phyloP scores from a whole-genome alignment of 2,113 vertebrate genomes.

The Notothenia rossii region DNA sequence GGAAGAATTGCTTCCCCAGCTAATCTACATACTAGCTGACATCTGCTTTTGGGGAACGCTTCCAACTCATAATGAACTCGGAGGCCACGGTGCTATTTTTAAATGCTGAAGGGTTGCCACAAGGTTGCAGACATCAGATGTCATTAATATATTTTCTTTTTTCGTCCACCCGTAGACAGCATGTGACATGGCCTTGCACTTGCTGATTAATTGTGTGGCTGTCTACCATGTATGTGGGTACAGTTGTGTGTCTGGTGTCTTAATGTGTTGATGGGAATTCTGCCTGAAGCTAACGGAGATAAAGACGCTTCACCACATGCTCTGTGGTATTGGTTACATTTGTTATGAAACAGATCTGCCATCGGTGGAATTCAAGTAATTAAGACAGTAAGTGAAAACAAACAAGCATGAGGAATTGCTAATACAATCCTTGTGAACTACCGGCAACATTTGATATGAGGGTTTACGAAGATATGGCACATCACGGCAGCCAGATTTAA shows the following conservation, averaged over 20 bases:
- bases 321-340: conserved; percentile 4
- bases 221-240: background rate
- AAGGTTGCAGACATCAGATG: conserved; percentile 1
- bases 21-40: conserved; percentile 19
- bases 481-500: conserved; percentile 1
- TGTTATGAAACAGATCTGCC: background rate
- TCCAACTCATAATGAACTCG: conserved; percentile 2
- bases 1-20: conserved; percentile 24
- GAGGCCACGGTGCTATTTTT: conserved; percentile 26
- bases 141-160: conserved; percentile 5
- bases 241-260: background rate
- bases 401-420: background rate
- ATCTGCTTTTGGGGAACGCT: conserved; percentile 40
- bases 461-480: conserved; percentile 5
- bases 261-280: conserved; percentile 4
- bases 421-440: background rate
- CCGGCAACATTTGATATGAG: background rate
- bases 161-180: background rate
- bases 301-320: background rate
- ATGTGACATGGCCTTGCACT: background rate
- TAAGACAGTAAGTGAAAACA: background rate
- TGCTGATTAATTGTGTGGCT: background rate
- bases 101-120: conserved; percentile 15
- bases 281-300: background rate
- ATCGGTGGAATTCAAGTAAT: background rate